A percentile compares a stretch with the other conserved stretches of the same genome.
Conservation (phyloP, 2,113 vertebrate genomes). For the Rattus rattus region DNA sequence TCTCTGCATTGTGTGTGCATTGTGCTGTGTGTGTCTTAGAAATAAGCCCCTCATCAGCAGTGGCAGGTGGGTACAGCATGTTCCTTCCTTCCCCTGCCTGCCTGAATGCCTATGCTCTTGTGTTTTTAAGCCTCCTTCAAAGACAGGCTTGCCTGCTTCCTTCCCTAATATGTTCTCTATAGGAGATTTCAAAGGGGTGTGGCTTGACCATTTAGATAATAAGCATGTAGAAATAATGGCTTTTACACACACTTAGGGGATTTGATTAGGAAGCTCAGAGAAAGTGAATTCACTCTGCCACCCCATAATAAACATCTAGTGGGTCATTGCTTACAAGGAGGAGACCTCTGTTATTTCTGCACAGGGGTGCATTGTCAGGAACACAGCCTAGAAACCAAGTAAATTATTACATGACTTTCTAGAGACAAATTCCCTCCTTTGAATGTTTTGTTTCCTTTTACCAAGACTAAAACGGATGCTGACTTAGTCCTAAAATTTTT, state of each 20-base stretch:
- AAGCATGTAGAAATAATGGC: slow-evolving; percentile 3
- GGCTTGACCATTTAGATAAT: neutral
- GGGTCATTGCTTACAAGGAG: neutral
- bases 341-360: neutral
- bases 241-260: neutral
- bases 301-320: neutral
- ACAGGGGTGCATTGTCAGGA: neutral
- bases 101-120: slow-evolving; percentile 72
- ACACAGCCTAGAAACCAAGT: neutral
- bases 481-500: slow-evolving; percentile 33
- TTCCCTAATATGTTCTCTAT: neutral
- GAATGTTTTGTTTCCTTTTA: neutral
- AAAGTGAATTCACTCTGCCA: neutral
- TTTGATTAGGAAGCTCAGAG: neutral
- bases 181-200: neutral
- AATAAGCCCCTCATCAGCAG: slow-evolving; percentile 84
- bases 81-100: slow-evolving; percentile 83
- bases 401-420: neutral
- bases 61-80: slow-evolving; percentile 85
- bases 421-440: neutral
- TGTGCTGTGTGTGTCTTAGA: slow-evolving; percentile 86
- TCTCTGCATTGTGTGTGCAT: slow-evolving; percentile 82
- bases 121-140: slow-evolving; percentile 48
- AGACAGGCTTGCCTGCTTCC: slow-evolving; percentile 67
- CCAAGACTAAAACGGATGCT: neutral